phyloP scores from a whole-genome alignment of 2,797 vertebrate genomes.

The Anguilla obscura region DNA sequence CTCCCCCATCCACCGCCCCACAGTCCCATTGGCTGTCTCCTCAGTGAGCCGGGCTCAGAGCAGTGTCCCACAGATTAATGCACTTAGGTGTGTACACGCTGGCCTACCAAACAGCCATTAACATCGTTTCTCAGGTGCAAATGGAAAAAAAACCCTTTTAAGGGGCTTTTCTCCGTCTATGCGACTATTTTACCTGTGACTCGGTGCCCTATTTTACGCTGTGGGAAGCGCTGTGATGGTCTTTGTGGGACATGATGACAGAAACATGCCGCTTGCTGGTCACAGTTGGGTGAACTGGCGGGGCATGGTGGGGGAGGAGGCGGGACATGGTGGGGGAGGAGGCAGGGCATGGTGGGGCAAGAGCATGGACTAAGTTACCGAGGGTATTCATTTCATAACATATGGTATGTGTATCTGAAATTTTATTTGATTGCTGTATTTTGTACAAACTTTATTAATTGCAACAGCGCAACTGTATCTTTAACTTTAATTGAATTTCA shows the following conservation, averaged over 20 bases:
- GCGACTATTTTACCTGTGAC: slow-evolving; percentile 27
- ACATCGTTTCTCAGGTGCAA: slow-evolving; percentile 37
- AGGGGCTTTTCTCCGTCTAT: slow-evolving; percentile 18
- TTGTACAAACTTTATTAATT: neutral
- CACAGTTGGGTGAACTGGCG: neutral
- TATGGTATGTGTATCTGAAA: neutral
- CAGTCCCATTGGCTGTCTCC: neutral
- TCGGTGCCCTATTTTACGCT: neutral
- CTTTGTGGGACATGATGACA: neutral
- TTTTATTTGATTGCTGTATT: neutral
- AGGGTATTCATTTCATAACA: neutral
- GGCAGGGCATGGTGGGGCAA: neutral
- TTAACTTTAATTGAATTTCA: neutral
- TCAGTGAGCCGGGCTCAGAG: neutral
- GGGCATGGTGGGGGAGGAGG: neutral
- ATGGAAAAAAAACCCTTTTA: slow-evolving; percentile 29
- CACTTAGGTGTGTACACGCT: slow-evolving; percentile 28
- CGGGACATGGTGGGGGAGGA: neutral
- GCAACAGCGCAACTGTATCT: neutral
- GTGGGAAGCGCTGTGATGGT: neutral
- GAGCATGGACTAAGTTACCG: neutral
- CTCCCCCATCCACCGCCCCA: neutral
- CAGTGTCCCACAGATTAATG: slow-evolving; percentile 26
- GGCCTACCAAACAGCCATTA: slow-evolving; percentile 36
- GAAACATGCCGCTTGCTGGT: neutral